Percentiles rank a stretch among this genome's conserved stretches.
Evolutionary conservation across 2,113 vertebrate species (phyloP).

Genomic region (Vicugna pacos): DNA sequence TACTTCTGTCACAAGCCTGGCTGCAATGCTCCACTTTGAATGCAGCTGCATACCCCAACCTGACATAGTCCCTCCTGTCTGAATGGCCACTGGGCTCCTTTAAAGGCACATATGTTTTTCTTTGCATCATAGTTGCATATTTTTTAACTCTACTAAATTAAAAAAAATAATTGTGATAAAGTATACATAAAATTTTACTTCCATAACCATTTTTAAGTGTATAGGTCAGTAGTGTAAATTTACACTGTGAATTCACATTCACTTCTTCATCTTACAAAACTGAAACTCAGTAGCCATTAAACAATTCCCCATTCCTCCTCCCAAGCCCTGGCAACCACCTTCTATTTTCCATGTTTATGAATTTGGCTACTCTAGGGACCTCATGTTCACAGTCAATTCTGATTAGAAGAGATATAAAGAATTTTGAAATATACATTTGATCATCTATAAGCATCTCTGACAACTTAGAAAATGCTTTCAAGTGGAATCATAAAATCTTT

Average conservation of each 20-base stretch:
- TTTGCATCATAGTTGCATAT: neutral
- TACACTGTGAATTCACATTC: too few species aligned
- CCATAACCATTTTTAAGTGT: neutral
- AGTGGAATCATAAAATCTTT: neutral
- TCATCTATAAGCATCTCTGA: neutral
- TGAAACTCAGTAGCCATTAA: neutral
- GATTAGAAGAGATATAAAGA: neutral
- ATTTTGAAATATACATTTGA: neutral
- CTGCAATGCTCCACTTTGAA: neutral
- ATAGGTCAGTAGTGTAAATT: neutral
- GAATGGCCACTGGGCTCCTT: neutral
- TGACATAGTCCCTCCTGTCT: neutral
- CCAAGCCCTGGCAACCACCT: neutral
- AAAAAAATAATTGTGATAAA: neutral
- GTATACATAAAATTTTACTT: neutral
- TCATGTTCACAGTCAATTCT: neutral
- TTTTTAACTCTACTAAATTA: constrained; percentile 8
- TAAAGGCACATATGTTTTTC: neutral
- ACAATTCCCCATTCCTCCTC: neutral
- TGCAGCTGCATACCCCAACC: neutral
- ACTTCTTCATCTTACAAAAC: neutral
- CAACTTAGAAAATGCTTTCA: neutral
- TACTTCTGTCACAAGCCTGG: neutral
- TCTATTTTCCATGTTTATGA: neutral
- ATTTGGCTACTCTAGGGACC: neutral